Base-by-base conservation (phyloP, 2,888 invertebrate species). In the Lobophora halterata region DNA sequence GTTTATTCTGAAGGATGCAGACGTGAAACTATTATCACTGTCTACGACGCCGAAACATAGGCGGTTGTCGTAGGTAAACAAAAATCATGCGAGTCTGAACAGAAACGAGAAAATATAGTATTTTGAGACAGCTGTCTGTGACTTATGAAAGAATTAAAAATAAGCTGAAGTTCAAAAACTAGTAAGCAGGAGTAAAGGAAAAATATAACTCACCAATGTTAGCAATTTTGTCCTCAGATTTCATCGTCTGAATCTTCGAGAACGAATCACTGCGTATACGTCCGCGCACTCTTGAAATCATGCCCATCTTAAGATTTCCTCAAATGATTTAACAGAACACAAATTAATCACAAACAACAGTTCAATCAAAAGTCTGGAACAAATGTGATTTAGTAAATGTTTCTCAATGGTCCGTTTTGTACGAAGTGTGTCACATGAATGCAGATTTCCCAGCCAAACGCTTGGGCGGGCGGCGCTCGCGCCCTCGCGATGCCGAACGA, bases 221-320 rank as follows among this genome's bases (percentile, higher is more conserved):
- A 3, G 92, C 91, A 38, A 92, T 91, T 81, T 91, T 92, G 58
- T 93, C 92, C 55, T 92, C 90, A 16, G 91, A 89, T 53, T 90
- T 85, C 44, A 90, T 82, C 8, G 89, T 86, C 51, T 90, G 90
- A 65, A 91, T 72, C 71, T 91, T 91, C 61, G 90, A 89, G 70
- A 92, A 83, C 19, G 91, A 90, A 65, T 90, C 89, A 66, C 90
- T 88, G 57, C 91, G 89, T 27, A 92, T 85, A 39, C 92, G 85
- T n/a, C 91, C 90, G 26, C 92, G 86, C 58, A 92, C 91, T 61
- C 92, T 85, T 16, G 91, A 91, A 61, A 92, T 92, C 92, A 92
- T 92, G 32, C 92, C 92, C 92, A 92, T 92, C 51, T 57, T 69
- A 2, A 12, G 23, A 31, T 35, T 30, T 46, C 14, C 13, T 14